These are phyloP conservation scores for Diogma glabrata DNA, from an alignment of 2,888 invertebrate species.

Conservation along the genomic window DNA sequence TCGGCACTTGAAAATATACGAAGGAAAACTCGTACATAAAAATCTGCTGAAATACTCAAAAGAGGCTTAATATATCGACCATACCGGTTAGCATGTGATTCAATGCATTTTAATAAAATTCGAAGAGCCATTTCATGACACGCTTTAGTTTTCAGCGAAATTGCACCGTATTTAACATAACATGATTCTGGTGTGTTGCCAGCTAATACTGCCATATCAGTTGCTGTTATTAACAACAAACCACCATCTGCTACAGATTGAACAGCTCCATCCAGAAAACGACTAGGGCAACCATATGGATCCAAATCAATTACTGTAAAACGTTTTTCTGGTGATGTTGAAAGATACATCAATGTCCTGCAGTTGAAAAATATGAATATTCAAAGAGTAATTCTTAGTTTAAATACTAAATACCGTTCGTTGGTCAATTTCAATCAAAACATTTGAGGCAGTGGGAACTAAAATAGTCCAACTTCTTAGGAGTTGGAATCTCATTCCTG, in stretches of 20 bases:
- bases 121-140: constrained; percentile 97
- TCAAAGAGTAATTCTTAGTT: too few relatives aligned
- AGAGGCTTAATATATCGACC: constrained; percentile 86
- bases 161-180: constrained; percentile 84
- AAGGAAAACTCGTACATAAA: constrained; percentile 91
- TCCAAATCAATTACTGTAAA: constrained; percentile 92
- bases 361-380: too few relatives aligned
- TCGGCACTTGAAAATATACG: constrained; percentile 66
- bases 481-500: too few relatives aligned
- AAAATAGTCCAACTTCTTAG: too few relatives aligned
- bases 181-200: constrained; percentile 95
- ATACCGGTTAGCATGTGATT: constrained; percentile 85
- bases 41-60: constrained; percentile 86
- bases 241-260: constrained; percentile 73
- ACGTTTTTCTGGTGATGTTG: constrained; percentile 48
- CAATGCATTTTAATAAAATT: constrained; percentile 81
- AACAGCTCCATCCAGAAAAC: constrained; percentile 83
- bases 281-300: constrained; percentile 92
- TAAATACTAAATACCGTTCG: too few relatives aligned
- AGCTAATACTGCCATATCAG: constrained; percentile 92
- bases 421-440: too few relatives aligned
- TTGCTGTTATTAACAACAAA: constrained; percentile 86
- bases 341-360: constrained; percentile 77
- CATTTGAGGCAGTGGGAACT: too few relatives aligned
- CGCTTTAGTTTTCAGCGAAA: constrained; percentile 71